These are phyloP conservation scores for Andricus curvator DNA, from an alignment of 2,888 invertebrate genomes.

Conservation along the genomic window DNA sequence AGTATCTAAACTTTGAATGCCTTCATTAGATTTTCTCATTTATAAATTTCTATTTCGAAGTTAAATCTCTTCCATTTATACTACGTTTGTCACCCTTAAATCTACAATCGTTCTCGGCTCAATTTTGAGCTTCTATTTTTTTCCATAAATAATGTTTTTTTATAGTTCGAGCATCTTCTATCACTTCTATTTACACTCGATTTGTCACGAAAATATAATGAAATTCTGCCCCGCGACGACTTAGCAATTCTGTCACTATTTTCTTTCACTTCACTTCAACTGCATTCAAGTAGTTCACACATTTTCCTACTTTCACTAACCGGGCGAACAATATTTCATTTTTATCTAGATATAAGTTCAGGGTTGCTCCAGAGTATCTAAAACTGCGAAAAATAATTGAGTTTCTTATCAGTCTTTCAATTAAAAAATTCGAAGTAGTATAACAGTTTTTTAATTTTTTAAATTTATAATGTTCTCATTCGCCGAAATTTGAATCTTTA, in stretches of 20 bases:
- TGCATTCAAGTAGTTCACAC: conserved; percentile 12
- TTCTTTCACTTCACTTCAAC: not conserved
- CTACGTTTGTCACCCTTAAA: not conserved
- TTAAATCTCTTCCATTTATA: not conserved
- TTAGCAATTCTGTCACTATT: conserved; percentile 3
- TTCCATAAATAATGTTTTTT: not conserved
- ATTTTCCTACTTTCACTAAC: conserved; percentile 6
- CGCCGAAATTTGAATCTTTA: too few relatives aligned
- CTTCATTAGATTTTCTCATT: not conserved
- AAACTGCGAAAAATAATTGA: not conserved
- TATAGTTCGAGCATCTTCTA: not conserved
- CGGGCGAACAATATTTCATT: conserved; percentile 33
- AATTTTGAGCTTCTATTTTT: not conserved
- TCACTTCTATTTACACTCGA: conserved; percentile 11
- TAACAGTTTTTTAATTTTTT: too few relatives aligned
- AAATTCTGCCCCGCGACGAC: conserved; percentile 26
- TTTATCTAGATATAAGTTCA: not conserved
- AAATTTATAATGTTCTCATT: too few relatives aligned
- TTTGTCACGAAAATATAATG: not conserved
- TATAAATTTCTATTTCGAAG: not conserved
- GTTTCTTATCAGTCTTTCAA: not conserved
- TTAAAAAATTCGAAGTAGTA: too few relatives aligned
- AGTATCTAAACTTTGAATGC: not conserved
- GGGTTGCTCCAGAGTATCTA: not conserved
- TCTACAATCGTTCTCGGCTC: not conserved